Percentiles rank a stretch among this genome's conserved stretches.
phyloP scores from a whole-genome alignment of 2,888 invertebrate species.

The Labia minor region DNA sequence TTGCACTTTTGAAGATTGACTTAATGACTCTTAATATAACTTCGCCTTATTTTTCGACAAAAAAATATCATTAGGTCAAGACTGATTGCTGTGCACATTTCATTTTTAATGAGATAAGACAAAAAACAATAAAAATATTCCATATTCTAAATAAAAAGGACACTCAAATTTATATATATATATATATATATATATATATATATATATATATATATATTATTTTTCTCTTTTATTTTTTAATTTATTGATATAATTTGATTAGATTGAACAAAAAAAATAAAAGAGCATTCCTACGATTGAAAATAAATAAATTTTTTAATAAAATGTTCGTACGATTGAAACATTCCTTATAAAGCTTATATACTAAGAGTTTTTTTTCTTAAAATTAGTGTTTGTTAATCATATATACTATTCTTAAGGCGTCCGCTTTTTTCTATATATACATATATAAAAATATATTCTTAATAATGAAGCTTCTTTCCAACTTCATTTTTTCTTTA shows the following conservation, averaged over 20 bases:
- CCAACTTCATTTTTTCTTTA: no score
- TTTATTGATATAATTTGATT: background rate
- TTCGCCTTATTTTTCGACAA: background rate
- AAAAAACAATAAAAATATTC: background rate
- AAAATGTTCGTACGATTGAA: background rate
- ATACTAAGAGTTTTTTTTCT: background rate
- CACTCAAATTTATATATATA: no score
- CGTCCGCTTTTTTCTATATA: background rate
- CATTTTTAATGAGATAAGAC: background rate
- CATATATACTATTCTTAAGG: background rate
- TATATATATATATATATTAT: no score
- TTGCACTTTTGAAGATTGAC: conserved; percentile 7
- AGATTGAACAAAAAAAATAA: background rate
- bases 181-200: no score
- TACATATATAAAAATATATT: background rate
- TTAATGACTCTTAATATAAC: background rate
- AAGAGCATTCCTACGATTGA: conserved; percentile 3
- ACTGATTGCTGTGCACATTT: background rate
- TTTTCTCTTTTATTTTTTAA: background rate
- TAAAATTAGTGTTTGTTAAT: conserved; percentile 13
- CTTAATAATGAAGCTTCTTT: background rate
- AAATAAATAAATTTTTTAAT: background rate
- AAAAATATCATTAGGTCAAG: background rate
- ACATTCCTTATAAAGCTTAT: background rate
- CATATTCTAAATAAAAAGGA: background rate